phyloP scores from a whole-genome alignment of 2,797 vertebrate species.

The Enteromius viviparus region DNA sequence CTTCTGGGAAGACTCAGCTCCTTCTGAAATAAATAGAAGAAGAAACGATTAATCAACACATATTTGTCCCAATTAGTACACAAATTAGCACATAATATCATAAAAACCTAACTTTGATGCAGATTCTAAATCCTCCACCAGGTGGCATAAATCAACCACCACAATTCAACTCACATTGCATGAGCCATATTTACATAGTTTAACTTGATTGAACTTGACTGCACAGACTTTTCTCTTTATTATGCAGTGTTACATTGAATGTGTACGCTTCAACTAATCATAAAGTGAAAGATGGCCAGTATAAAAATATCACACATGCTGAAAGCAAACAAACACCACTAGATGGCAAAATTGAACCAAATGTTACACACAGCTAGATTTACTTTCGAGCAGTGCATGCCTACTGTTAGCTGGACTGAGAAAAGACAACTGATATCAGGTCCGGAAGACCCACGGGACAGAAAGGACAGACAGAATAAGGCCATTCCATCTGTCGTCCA shows the following conservation, averaged over 20 bases:
- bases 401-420: slow-evolving; percentile 30
- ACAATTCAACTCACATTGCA: background rate
- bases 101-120: background rate
- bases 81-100: background rate
- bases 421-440: slow-evolving; percentile 38
- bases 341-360: slow-evolving; percentile 55
- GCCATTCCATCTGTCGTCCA: slow-evolving; percentile 53
- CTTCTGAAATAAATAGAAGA: slow-evolving; percentile 75
- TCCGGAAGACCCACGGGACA: slow-evolving; percentile 45
- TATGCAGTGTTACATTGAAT: background rate
- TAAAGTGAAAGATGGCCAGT: background rate
- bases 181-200: background rate
- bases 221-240: background rate
- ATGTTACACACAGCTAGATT: background rate
- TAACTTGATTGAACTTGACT: background rate
- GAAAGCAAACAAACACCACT: slow-evolving; percentile 42
- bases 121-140: background rate
- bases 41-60: background rate
- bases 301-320: background rate
- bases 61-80: background rate
- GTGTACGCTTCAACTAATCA: background rate
- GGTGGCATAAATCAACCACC: slow-evolving; percentile 24
- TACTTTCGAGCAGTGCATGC: slow-evolving; percentile 7
- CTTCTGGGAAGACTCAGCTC: slow-evolving; percentile 82
- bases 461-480: slow-evolving; percentile 46